Conservation (phyloP, 2,797 vertebrate genomes). For the Bovichtus variegatus region DNA sequence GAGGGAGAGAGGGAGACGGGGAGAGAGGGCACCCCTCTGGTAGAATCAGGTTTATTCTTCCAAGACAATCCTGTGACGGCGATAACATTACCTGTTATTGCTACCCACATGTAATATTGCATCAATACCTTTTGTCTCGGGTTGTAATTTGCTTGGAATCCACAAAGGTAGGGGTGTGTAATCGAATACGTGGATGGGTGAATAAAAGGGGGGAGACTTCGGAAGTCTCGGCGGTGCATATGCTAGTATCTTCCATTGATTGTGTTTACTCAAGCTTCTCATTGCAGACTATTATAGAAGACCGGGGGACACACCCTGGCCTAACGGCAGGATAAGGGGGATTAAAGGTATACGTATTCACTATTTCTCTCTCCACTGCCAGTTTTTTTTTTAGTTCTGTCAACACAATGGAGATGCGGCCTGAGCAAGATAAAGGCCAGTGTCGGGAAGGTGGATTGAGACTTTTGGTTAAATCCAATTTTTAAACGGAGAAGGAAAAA, state of each 20-base stretch:
- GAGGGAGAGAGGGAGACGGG: constrained; percentile 31
- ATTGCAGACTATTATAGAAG: constrained; percentile 85
- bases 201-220: constrained; percentile 44
- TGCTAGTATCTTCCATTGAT: constrained; percentile 84
- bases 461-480: neutral
- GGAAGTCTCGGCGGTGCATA: constrained; percentile 72
- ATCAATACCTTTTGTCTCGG: constrained; percentile 65
- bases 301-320: constrained; percentile 79
- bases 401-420: constrained; percentile 43
- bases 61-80: constrained; percentile 77
- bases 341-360: constrained; percentile 81
- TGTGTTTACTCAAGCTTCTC: constrained; percentile 88
- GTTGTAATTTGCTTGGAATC: constrained; percentile 57
- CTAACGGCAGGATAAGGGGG: constrained; percentile 80
- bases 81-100: constrained; percentile 83
- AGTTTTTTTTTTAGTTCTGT: constrained; percentile 59
- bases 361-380: constrained; percentile 57
- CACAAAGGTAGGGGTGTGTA: constrained; percentile 59
- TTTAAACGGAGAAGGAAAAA: neutral
- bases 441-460: neutral
- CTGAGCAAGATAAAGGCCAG: constrained; percentile 2
- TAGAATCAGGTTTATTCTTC: constrained; percentile 8
- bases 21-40: constrained; percentile 48
- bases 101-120: constrained; percentile 51
- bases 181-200: constrained; percentile 60